Conservation (phyloP, 2,113 vertebrate species). For the Ageneiosus marmoratus region DNA sequence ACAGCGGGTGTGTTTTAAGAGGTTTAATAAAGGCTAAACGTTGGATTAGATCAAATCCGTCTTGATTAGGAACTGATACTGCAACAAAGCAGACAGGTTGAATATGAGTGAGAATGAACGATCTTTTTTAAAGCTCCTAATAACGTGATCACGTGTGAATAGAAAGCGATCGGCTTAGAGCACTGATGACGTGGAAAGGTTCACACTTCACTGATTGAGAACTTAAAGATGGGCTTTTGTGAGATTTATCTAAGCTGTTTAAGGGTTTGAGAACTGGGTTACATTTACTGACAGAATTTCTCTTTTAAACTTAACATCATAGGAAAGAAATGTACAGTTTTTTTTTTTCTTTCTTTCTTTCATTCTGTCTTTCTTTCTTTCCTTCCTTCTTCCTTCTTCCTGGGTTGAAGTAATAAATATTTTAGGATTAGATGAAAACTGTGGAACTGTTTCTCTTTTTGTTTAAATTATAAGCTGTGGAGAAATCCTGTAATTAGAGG, state of each 20-base stretch:
- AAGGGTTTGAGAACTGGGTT: too few relatives aligned
- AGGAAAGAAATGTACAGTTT: background rate
- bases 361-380: background rate
- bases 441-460: background rate
- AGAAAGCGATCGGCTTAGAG: constrained; percentile 9
- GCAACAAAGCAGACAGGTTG: background rate
- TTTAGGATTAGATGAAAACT: background rate
- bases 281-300: background rate
- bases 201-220: background rate
- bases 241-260: background rate
- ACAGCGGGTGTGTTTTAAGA: background rate
- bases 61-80: background rate
- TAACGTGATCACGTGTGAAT: background rate
- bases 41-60: background rate
- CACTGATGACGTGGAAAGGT: background rate
- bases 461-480: background rate
- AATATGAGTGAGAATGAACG: background rate
- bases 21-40: background rate
- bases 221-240: too few relatives aligned
- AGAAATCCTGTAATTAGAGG: background rate
- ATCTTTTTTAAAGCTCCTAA: background rate
- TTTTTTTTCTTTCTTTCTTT: background rate
- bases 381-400: too few relatives aligned
- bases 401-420: background rate
- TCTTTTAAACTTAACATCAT: background rate